Evolutionary conservation across 2,888 invertebrate genomes (phyloP).

Genomic region (Drosophila meridiana): DNA sequence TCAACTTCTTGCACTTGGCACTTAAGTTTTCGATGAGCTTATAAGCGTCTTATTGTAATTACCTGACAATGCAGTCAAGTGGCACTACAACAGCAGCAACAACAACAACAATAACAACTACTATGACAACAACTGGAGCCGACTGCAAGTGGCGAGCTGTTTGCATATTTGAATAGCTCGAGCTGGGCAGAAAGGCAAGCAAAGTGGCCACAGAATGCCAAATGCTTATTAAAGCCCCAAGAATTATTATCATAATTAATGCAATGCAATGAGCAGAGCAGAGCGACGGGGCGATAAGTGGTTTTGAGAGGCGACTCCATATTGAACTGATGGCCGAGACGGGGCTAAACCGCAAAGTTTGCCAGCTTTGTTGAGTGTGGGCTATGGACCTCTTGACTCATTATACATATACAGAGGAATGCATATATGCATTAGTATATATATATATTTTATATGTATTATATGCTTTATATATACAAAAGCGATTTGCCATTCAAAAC

Average conservation of each 20-base stretch:
- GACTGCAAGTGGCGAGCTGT: constrained; percentile 53
- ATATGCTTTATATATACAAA: constrained; percentile 6
- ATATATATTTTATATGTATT: not conserved
- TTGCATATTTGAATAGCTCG: constrained; percentile 66
- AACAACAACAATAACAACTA: constrained; percentile 14
- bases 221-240: constrained; percentile 70
- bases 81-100: constrained; percentile 31
- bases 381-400: constrained; percentile 43
- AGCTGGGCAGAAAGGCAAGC: constrained; percentile 22
- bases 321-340: not conserved
- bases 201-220: constrained; percentile 52
- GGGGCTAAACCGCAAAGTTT: constrained; percentile 40
- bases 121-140: constrained; percentile 12
- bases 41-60: constrained; percentile 78
- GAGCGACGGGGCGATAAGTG: not conserved
- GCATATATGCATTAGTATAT: not conserved
- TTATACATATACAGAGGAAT: constrained; percentile 37
- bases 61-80: constrained; percentile 75
- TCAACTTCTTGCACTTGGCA: constrained; percentile 57
- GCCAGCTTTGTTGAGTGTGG: constrained; percentile 24
- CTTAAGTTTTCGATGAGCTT: constrained; percentile 70
- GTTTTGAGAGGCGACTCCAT: not conserved
- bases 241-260: constrained; percentile 81
- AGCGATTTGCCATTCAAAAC: constrained; percentile 50
- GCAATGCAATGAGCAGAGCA: constrained; percentile 36